These are phyloP conservation scores for Barbus barbus DNA, from an alignment of 2,113 vertebrate genomes.

Conservation along the genomic window DNA sequence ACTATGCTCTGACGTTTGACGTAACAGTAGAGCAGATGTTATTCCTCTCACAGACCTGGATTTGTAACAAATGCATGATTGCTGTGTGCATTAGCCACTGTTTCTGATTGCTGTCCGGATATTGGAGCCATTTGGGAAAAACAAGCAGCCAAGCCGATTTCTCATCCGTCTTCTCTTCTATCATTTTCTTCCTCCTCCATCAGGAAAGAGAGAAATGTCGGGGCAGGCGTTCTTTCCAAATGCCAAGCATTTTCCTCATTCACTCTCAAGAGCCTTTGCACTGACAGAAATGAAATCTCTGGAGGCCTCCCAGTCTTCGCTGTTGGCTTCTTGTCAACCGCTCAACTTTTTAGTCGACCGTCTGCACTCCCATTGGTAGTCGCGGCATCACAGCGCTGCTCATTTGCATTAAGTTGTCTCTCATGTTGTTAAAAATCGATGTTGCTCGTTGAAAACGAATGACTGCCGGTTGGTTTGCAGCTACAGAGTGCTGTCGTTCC, in stretches of 20 bases:
- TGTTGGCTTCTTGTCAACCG: background rate
- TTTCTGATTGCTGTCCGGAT: background rate
- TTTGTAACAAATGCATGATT: background rate
- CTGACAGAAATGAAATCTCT: background rate
- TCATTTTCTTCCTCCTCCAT: background rate
- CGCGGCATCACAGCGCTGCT: background rate
- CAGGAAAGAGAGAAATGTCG: constrained; percentile 35
- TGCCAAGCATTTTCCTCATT: constrained; percentile 25
- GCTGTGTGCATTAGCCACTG: background rate
- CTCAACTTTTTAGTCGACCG: background rate
- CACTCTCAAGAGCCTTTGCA: background rate
- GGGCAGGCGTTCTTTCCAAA: constrained; percentile 18
- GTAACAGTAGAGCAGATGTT: background rate
- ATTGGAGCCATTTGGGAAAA: constrained; percentile 1
- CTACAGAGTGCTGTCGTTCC: background rate
- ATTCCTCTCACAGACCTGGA: constrained; percentile 9
- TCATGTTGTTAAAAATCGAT: background rate
- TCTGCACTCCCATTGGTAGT: background rate
- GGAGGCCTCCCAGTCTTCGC: background rate
- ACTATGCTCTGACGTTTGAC: background rate
- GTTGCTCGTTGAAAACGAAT: background rate
- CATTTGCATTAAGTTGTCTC: constrained; percentile 15
- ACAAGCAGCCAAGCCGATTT: constrained; percentile 48
- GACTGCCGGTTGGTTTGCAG: background rate
- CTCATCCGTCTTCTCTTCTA: constrained; percentile 43